Evolutionary conservation across 2,888 invertebrate species (phyloP).

Genomic region (Ditula angustiorana): DNA sequence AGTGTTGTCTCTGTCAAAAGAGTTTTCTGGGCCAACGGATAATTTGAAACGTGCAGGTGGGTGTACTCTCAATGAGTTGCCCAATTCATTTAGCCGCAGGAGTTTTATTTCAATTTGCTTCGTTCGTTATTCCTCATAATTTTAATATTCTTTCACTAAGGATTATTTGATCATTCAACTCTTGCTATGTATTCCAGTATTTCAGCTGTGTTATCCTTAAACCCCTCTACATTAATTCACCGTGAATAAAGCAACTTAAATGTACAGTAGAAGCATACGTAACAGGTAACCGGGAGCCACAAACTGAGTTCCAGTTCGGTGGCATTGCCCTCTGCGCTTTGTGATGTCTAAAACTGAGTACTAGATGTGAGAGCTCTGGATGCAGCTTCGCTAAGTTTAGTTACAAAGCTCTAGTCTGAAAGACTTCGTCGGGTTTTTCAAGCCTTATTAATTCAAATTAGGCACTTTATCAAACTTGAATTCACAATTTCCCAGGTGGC

Average conservation of each 20-base stretch:
- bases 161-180: neutral
- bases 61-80: constrained; percentile 6
- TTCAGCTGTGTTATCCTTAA: constrained; percentile 18
- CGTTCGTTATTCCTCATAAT: neutral
- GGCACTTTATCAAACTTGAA: neutral
- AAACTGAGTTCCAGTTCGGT: constrained; percentile 34
- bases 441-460: constrained; percentile 24
- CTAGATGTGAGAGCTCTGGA: constrained; percentile 21
- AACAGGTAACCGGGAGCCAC: constrained; percentile 36
- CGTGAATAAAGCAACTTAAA: constrained; percentile 27
- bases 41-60: constrained; percentile 23
- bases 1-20: neutral
- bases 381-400: constrained; percentile 29
- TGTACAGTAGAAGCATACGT: constrained; percentile 36
- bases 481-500: constrained; percentile 14
- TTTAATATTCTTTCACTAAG: neutral
- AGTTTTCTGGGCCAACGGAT: neutral
- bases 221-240: constrained; percentile 13
- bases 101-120: constrained; percentile 2
- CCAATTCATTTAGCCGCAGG: constrained; percentile 1
- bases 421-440: constrained; percentile 26
- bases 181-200: neutral
- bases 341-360: constrained; percentile 36
- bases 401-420: constrained; percentile 25
- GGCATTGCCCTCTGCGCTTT: constrained; percentile 38